These are phyloP conservation scores for Amphiduros pacificus DNA, from an alignment of 2,888 invertebrate genomes.

Conservation along the genomic window DNA sequence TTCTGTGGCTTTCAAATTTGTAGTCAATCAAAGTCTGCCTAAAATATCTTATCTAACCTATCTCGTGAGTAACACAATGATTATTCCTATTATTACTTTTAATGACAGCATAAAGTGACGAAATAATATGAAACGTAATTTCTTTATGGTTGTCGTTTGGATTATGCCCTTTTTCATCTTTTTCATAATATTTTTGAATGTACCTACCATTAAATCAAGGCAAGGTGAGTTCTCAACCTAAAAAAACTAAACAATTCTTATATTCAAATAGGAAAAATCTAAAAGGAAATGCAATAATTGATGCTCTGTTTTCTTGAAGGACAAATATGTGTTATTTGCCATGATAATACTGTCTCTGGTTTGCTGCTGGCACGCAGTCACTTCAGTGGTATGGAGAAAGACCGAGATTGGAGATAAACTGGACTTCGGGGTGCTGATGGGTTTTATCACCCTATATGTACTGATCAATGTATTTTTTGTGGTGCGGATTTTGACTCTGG, in stretches of 20 bases:
- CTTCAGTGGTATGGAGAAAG: background rate
- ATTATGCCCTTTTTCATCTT: too few relatives aligned
- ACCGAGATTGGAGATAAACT: background rate
- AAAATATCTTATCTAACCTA: slow-evolving; percentile 59
- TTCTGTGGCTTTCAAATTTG: slow-evolving; percentile 58
- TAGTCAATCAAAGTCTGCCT: slow-evolving; percentile 58
- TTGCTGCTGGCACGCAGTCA: slow-evolving; percentile 52
- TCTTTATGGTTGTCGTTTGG: too few relatives aligned
- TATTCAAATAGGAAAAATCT: too few relatives aligned
- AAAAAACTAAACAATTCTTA: too few relatives aligned
- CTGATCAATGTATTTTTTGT: slow-evolving; percentile 25
- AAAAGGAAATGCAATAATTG: background rate
- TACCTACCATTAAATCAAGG: too few relatives aligned
- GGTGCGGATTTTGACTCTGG: slow-evolving; percentile 19
- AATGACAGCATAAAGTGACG: too few relatives aligned
- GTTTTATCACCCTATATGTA: slow-evolving; percentile 17
- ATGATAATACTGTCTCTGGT: slow-evolving; percentile 55
- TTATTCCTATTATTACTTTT: too few relatives aligned
- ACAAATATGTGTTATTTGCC: slow-evolving; percentile 55
- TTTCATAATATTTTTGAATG: too few relatives aligned
- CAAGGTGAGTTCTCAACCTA: too few relatives aligned
- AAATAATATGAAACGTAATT: too few relatives aligned
- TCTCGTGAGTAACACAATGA: slow-evolving; percentile 42
- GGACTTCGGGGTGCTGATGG: slow-evolving; percentile 14
- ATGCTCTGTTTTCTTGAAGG: slow-evolving; percentile 26